Percentiles rank a stretch among this genome's conserved stretches.
phyloP scores from a whole-genome alignment of 2,113 vertebrate species.

The Misgurnus anguillicaudatus region DNA sequence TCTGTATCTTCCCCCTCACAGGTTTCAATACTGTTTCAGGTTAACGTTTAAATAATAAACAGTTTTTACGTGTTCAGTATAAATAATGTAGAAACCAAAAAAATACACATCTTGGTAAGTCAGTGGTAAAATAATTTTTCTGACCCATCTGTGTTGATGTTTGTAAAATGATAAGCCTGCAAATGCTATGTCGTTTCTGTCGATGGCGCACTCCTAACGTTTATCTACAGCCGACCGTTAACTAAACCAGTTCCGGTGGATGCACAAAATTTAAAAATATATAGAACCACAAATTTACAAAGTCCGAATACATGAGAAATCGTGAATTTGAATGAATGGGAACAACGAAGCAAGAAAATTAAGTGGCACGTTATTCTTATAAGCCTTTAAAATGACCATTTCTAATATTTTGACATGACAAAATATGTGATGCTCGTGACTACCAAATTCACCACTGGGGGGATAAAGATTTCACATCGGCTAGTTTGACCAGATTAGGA shows the following conservation, averaged over 20 bases:
- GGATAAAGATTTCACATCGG: too few species aligned
- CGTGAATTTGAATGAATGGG: too few species aligned
- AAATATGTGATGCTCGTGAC: too few species aligned
- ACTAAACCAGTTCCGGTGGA: not conserved
- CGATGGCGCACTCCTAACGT: constrained; percentile 37
- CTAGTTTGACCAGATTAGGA: too few species aligned
- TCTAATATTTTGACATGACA: too few species aligned
- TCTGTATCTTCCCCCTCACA: not conserved
- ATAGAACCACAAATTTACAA: too few species aligned
- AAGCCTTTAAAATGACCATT: too few species aligned
- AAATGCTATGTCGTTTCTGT: not conserved
- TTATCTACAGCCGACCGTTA: not conserved
- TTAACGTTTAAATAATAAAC: too few species aligned
- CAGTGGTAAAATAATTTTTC: not conserved
- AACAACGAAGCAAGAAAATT: too few species aligned
- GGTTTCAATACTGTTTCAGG: too few species aligned
- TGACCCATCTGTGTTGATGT: not conserved
- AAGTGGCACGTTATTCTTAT: too few species aligned
- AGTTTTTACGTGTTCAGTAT: not conserved
- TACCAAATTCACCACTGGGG: too few species aligned
- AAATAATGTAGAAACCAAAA: not conserved
- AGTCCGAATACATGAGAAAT: not conserved
- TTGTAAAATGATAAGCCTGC: not conserved
- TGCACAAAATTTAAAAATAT: not conserved
- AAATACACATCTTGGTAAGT: not conserved